Base-by-base conservation (phyloP, 64 coral and sea anemone species). In the Astreopora myriophthalma region DNA sequence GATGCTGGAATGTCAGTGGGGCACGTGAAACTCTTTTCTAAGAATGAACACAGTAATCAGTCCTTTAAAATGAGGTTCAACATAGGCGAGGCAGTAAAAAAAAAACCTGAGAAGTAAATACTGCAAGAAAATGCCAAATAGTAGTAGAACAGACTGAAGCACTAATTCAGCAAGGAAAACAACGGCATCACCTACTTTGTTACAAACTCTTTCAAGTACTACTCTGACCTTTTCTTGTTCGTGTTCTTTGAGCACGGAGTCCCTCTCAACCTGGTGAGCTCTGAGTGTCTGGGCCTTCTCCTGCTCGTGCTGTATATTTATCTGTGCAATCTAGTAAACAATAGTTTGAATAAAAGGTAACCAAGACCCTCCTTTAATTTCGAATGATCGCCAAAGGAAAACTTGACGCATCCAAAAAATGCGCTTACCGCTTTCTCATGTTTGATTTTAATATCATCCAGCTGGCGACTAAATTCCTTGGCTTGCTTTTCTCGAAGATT, bases 401-500 rank as follows among this genome's bases (percentile, higher is more conserved):
- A 31, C 6, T 25, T 13, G 23, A 29, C 7, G 22, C 44, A 36
- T 11, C 19, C 32, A 65, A 19, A 80, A 32, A 66, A 42, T 33
- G 5, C 34, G 31, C 51, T 30, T 85, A 90, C 90, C 94, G 90
- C 75, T 71, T 99, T 99, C 19, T 99, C 97, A 49, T 99, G 91
- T 40, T 88, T 84, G 57, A 90, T 86, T 81, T 89, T 95, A 20
- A 93, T 48, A 63, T 95, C 91, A 74, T 99, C 97, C 29, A 99
- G 40, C 68, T 99, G 97, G 51, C 94, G 90, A 16, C 76, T 93
- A 49, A 96, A 99, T 61, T 99, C 97, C 57, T 87, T 90, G 6
- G 85, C 80, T 35, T 99, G 97, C 69, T 99, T 99, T 90, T 99
- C 97, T 34, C 97, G 94, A 39, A 95, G 91, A 60, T 68, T 99